Evolutionary conservation across 1,140 invertebrate genomes (phyloP).

Genomic region (Proctacanthus coquilletti): DNA sequence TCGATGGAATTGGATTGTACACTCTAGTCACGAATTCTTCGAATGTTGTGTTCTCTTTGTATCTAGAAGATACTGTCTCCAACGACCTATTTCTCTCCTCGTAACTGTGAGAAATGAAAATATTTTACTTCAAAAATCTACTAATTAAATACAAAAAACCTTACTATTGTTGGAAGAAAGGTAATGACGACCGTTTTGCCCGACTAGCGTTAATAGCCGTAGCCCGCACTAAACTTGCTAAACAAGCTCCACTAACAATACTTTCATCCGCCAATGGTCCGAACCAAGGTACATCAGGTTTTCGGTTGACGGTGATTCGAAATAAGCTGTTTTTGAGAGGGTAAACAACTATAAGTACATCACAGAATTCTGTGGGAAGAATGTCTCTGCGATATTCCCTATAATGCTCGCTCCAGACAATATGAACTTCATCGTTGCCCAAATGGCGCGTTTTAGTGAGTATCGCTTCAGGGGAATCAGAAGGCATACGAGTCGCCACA

Average conservation of each 20-base stretch:
- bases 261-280: constrained; percentile 93
- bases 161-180: constrained; percentile 85
- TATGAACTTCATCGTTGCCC: constrained; percentile 98
- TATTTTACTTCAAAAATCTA: not conserved
- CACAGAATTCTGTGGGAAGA: constrained; percentile 97
- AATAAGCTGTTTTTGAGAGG: constrained; percentile 69
- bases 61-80: constrained; percentile 74
- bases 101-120: constrained; percentile 44
- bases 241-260: constrained; percentile 64
- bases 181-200: constrained; percentile 72
- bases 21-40: constrained; percentile 80
- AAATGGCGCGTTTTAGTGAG: constrained; percentile 90
- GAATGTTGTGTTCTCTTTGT: constrained; percentile 79
- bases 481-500: constrained; percentile 95
- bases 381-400: constrained; percentile 92
- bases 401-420: constrained; percentile 96
- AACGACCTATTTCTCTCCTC: constrained; percentile 77
- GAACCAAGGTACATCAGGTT: constrained; percentile 83
- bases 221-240: constrained; percentile 78
- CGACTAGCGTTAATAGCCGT: constrained; percentile 86
- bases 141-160: constrained; percentile 13
- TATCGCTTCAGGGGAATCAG: constrained; percentile 67
- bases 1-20: constrained; percentile 56
- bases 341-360: constrained; percentile 95
- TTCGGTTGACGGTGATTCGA: constrained; percentile 68